phyloP scores from a whole-genome alignment of 92 coral and sea anemone genomes.

The Parazoanthus swiftii region DNA sequence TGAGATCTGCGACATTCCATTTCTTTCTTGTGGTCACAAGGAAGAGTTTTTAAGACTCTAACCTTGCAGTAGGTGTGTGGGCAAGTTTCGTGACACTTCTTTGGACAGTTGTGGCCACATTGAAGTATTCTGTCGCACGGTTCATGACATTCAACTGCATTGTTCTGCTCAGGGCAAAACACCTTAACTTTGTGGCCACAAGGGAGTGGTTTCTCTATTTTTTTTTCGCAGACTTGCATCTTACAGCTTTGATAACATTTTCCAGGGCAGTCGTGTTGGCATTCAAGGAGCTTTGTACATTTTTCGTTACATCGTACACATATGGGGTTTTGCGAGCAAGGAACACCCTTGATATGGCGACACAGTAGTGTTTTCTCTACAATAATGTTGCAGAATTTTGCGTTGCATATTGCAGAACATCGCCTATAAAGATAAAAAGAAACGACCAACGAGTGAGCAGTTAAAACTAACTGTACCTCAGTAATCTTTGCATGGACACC shows the following conservation, averaged over 20 bases:
- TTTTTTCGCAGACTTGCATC: constrained; percentile 36
- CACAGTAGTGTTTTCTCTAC: constrained; percentile 3
- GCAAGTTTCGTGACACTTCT: constrained; percentile 41
- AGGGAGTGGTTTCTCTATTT: constrained; percentile 27
- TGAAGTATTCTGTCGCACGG: constrained; percentile 17
- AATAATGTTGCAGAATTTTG: background rate
- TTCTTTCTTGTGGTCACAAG: constrained; percentile 61
- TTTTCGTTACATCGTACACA: constrained; percentile 9
- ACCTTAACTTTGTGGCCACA: constrained; percentile 61
- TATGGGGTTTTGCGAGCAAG: constrained; percentile 35
- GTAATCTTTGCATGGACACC: too few species aligned
- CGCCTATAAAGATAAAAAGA: background rate
- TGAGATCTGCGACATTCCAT: constrained; percentile 48
- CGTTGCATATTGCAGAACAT: constrained; percentile 36
- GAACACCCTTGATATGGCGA: constrained; percentile 14
- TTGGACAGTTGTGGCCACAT: constrained; percentile 66
- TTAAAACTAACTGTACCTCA: too few species aligned
- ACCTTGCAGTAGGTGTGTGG: constrained; percentile 7
- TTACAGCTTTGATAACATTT: constrained; percentile 41
- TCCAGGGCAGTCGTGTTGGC: constrained; percentile 52
- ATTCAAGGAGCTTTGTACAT: constrained; percentile 48
- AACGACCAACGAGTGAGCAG: too few species aligned
- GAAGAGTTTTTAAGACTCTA: constrained; percentile 51
- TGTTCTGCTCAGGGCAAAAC: constrained; percentile 41
- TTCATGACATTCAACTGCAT: constrained; percentile 27